Base-by-base conservation (phyloP, 2,113 vertebrate genomes). In the Chloropsis hardwickii region DNA sequence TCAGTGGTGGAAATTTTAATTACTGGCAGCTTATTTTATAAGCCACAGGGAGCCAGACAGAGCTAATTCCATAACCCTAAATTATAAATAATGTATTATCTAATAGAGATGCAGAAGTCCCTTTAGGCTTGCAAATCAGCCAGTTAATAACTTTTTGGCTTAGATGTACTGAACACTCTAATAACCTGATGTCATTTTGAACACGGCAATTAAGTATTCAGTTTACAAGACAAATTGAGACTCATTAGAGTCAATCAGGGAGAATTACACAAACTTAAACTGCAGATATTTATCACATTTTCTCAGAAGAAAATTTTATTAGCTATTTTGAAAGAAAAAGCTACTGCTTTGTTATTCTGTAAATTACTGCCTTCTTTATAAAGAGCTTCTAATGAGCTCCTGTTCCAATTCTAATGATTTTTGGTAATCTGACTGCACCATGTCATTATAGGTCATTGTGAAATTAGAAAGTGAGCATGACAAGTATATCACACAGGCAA, bases 161-260 rank as follows among this genome's bases (percentile, higher is more conserved):
- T 85, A 84, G 80, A 47, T 4, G 6, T 72, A 57, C 53, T 50
- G 80, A 94, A 33, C 50, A 42, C 54, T 92, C n/a, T 81, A 94
- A 96, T 88, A 92, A 94, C 65, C 50, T 78, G 69, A 76, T 89
- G 69, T 89, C 18, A 51, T 89, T 95, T 81, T 72, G 77, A 92
- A 82, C 72, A 88, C 58, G 37, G 88, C 81, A 77, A 91, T 94
- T 92, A 95, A 83, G 53, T 82, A 84, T 87, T 90, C 28, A 1
- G 73, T 90, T 96, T 96, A 92, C 61, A 90, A 92, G 94, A 91
- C 70, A 95, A 91, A 94, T 71, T 60, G 65, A 92, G 35, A 54
- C 81, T 94, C 82, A 73, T 95, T 95, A 95, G 24, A 95, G 77
- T 95, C 90, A 91, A 66, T 93, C 85, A 79, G n/a, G 44, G 66